Percentiles rank a stretch among this genome's conserved stretches.
These are phyloP conservation scores for Pheosia gnoma DNA, from an alignment of 2,888 invertebrate species.

Conservation along the genomic window DNA sequence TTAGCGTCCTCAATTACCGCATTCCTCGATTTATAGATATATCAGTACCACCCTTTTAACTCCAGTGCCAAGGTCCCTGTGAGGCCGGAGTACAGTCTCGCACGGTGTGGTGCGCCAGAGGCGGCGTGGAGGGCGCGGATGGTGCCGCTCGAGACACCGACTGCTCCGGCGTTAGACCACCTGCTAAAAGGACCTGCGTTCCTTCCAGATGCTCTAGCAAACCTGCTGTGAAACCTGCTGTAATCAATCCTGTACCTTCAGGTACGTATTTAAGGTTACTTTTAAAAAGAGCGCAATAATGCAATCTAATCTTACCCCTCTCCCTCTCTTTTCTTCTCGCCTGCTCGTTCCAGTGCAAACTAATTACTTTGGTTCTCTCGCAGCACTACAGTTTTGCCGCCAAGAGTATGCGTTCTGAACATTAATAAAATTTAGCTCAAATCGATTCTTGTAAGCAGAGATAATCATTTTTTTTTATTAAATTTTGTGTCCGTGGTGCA, in stretches of 20 bases:
- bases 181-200: conserved; percentile 70
- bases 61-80: conserved; percentile 75
- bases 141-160: conserved; percentile 72
- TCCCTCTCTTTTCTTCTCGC: not conserved
- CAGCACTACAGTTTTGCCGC: no score
- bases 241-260: conserved; percentile 49
- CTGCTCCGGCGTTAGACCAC: conserved; percentile 73
- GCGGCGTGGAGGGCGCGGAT: conserved; percentile 62
- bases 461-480: no score
- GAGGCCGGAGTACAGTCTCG: conserved; percentile 81
- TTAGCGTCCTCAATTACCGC: no score
- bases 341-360: no score
- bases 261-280: conserved; percentile 40
- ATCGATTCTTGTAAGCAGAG: no score
- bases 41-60: not conserved
- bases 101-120: conserved; percentile 81
- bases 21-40: not conserved
- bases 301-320: not conserved
- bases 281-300: not conserved
- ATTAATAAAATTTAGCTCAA: no score
- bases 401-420: no score
- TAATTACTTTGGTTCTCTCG: no score
- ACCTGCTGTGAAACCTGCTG: conserved; percentile 55
- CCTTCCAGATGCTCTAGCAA: conserved; percentile 65
- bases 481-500: no score